Evolutionary conservation across 1,140 invertebrate species (phyloP), one percentile per base, ranked within the genome.

Genomic region (Solenopsis invicta): DNA sequence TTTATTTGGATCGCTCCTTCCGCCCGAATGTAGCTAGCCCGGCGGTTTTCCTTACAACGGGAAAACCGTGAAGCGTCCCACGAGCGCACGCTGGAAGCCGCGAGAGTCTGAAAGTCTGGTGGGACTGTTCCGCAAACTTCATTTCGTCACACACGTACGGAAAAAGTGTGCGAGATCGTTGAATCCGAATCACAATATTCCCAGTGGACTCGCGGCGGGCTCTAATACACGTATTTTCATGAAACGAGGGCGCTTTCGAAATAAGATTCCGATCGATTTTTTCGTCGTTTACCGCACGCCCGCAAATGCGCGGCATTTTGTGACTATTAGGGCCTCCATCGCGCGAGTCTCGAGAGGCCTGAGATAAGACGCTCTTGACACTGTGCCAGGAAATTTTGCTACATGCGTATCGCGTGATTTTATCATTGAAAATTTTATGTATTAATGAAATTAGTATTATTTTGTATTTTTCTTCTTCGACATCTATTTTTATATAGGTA

Each of bases 141-240:
- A 84, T 84, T 84, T 84, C 54, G 69, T 84, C 80, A 61, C 80
- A 81, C 78, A 84, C 29, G 56, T 61, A 74, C 13, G 41, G 80
- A 61, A 74, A 84, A 74, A 61, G 80, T 74, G 69, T 74, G 54
- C 69, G 80, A 37, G 69, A 84, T 61, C 80, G 80, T 74, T 74
- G 80, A 84, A 84, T 84, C 69, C 69, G 69, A 84, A 74, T 84
- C 80, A 84, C 69, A 61, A 84, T 84, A 84, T 84, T 84, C 80
- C 80, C 80, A 18, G 29, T 18, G 80, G 80, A 52, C 48, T 52
- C 48, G 18, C n/a, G 48, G 48, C 62, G 48, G 48, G 48, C 69
- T 62, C 69, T 74, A 84, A 84, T 74, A 50, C 69, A 61, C 69
- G 80, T 84, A 74, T 74, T 74, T 84, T 74, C 69, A 84, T 75